Evolutionary conservation across 2,888 invertebrate species (phyloP).

Genomic region (Drosophila kokeensis): DNA sequence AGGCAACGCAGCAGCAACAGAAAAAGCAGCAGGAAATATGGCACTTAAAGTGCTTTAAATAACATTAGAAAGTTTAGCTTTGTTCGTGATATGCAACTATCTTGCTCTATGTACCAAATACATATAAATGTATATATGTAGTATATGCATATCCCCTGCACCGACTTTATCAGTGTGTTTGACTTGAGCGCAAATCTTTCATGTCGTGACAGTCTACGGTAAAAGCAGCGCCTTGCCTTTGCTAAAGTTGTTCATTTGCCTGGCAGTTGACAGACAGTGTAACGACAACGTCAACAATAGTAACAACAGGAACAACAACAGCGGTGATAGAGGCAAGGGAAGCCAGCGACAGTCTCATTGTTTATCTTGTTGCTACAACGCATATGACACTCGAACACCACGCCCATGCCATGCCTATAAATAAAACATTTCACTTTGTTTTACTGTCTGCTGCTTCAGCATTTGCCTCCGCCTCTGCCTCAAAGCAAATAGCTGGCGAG

Average conservation of each 20-base stretch:
- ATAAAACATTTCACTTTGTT: conserved; percentile 79
- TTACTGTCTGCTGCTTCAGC: conserved; percentile 54
- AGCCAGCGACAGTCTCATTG: conserved; percentile 62
- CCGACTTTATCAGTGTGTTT: conserved; percentile 76
- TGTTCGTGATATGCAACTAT: conserved; percentile 38
- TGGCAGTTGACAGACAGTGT: conserved; percentile 69
- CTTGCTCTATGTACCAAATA: background rate
- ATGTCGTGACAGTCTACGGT: conserved; percentile 69
- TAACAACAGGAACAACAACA: conserved; percentile 18
- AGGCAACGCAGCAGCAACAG: conserved; percentile 43
- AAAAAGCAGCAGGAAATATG: conserved; percentile 71
- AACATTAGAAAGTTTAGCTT: conserved; percentile 77
- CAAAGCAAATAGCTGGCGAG: conserved; percentile 35
- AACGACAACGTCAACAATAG: conserved; percentile 18
- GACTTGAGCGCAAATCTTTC: conserved; percentile 77
- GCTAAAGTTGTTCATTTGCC: conserved; percentile 80
- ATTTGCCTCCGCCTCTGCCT: conserved; percentile 23
- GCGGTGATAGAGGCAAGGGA: conserved; percentile 12
- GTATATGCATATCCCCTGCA: conserved; percentile 6
- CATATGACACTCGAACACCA: conserved; percentile 76
- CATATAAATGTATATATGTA: background rate
- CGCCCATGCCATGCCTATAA: conserved; percentile 73
- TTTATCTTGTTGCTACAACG: conserved; percentile 77
- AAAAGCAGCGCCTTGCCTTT: conserved; percentile 67
- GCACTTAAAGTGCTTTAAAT: conserved; percentile 80